Evolutionary conservation across 2,888 invertebrate species (phyloP).

Genomic region (Eristalis arbustorum): DNA sequence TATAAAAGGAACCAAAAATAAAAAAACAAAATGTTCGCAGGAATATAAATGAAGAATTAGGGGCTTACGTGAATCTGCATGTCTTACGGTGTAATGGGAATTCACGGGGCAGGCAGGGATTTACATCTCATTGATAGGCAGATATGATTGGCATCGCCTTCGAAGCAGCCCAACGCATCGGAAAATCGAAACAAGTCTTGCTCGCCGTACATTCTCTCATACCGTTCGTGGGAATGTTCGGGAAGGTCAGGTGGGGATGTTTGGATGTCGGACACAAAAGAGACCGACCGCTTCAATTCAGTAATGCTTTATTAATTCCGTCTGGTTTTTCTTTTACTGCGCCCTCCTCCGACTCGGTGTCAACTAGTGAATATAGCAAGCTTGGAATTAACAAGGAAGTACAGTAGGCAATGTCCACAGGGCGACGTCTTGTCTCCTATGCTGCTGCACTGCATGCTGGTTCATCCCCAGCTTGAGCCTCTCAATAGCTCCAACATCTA

Average conservation of each 20-base stretch:
- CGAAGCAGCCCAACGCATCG: neutral
- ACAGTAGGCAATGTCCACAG: too few relatives aligned
- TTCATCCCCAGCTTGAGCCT: too few relatives aligned
- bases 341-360: too few relatives aligned
- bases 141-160: constrained; percentile 30
- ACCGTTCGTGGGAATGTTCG: neutral
- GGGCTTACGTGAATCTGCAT: constrained; percentile 35
- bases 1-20: neutral
- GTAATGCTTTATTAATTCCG: too few relatives aligned
- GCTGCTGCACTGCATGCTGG: too few relatives aligned
- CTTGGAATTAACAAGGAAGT: too few relatives aligned
- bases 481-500: too few relatives aligned
- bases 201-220: neutral
- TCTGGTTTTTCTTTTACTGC: too few relatives aligned
- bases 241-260: neutral
- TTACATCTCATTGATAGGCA: constrained; percentile 57
- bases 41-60: constrained; percentile 61
- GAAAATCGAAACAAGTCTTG: neutral
- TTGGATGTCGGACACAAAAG: neutral
- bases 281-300: neutral
- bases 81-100: constrained; percentile 37
- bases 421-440: too few relatives aligned
- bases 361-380: too few relatives aligned
- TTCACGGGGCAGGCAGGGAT: constrained; percentile 40
- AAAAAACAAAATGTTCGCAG: constrained; percentile 17